Base-by-base conservation (phyloP, 2,113 vertebrate species). In the Pseudorhombus dupliciocellatus region DNA sequence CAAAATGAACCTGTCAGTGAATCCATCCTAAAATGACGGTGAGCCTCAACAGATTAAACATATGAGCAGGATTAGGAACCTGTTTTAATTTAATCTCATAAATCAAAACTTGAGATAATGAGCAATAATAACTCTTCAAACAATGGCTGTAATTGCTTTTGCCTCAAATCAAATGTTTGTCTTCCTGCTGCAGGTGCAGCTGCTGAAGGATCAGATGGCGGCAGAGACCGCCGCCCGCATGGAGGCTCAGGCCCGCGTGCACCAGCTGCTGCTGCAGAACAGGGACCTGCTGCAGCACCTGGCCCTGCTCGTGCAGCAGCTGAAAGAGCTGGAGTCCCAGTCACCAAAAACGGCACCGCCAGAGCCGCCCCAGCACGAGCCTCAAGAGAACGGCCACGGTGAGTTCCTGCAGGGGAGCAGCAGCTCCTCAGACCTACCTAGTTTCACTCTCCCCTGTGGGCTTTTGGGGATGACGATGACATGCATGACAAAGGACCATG, bases 261-360 rank as follows among this genome's bases (percentile, higher is more conserved):
- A 93, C 87, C 95, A 96, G 91, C 93, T 96, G 50, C 93, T 96
- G 63, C 77, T 96, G 79, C 94, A 95, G 91, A 95, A 96, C 91
- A 80, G 92, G 0, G 94, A 96, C 77, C 78, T 97, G 69, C 92
- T 96, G 59, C 93, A 94, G 80, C 94, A 95, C 62, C 91, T 98
- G 79, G 91, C 94, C 1, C 71, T 94, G 83, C 92, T 95, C n/a
- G 95, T 96, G 83, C 90, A 92, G 83, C 95, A 96, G 83, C 92
- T 97, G 46, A 93, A 93, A 2, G 93, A 94, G 70, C 88, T 95
- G 79, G 94, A 96, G 80, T 79, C 84, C 56, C 87, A 72, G 68
- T 2, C 79, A 30, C 60, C 75, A 0, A 75, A 64, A 66, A 14
- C 61, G 31, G 34, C 75, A 7, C 72, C 40, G 7, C 25, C 74